phyloP scores from a whole-genome alignment of 2,888 invertebrate species.

The Lycia hirtaria region DNA sequence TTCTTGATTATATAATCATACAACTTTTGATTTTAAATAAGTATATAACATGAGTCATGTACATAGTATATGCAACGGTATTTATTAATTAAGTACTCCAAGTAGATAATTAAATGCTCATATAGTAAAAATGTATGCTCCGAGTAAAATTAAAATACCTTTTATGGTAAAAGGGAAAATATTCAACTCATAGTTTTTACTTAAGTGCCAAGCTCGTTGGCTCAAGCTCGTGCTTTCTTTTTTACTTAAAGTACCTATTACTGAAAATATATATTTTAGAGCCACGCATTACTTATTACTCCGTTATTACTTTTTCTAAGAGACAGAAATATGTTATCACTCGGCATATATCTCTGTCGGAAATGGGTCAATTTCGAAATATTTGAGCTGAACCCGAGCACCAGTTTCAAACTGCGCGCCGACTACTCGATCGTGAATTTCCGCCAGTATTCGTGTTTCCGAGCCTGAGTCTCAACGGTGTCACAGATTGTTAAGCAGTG shows the following conservation, averaged over 20 bases:
- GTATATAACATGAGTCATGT: conserved; percentile 45
- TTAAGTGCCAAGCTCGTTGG: background rate
- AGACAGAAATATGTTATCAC: conserved; percentile 9
- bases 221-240: conserved; percentile 2
- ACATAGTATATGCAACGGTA: conserved; percentile 36
- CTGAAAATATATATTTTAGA: background rate
- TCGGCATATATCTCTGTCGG: conserved; percentile 32
- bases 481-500: conserved; percentile 25
- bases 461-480: conserved; percentile 46
- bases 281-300: background rate
- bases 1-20: conserved; percentile 66
- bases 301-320: background rate
- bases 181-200: background rate
- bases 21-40: conserved; percentile 64
- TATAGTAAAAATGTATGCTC: background rate
- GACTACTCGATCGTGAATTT: conserved; percentile 60
- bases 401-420: conserved; percentile 56
- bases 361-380: conserved; percentile 33
- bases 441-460: conserved; percentile 64
- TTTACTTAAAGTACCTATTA: too few relatives aligned
- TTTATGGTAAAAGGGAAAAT: conserved; percentile 2
- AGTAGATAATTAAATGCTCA: background rate
- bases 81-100: conserved; percentile 10
- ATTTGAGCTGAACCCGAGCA: conserved; percentile 10
- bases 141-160: background rate